phyloP scores from a whole-genome alignment of 2,888 invertebrate genomes.

The Onthophagus sagittarius region DNA sequence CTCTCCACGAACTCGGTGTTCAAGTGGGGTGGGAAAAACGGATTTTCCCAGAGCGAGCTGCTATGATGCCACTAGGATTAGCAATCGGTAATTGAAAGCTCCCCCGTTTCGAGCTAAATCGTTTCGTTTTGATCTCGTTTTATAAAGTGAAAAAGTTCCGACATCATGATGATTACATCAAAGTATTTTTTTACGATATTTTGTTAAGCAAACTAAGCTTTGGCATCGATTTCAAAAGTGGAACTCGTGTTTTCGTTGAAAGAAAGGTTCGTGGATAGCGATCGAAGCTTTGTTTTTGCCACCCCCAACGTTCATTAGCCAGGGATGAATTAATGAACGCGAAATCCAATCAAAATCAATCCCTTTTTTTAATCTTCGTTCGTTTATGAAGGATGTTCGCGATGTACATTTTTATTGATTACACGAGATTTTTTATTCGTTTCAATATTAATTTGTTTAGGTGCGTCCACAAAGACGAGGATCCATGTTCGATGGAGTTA shows the following conservation, averaged over 20 bases:
- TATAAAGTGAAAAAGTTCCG: not conserved
- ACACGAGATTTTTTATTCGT: not conserved
- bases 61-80: not conserved
- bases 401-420: not conserved
- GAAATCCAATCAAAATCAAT: not conserved
- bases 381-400: not conserved
- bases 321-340: not conserved
- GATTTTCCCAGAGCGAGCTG: not conserved
- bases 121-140: not conserved
- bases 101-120: not conserved
- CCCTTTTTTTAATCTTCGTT: not conserved
- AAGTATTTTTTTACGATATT: no score
- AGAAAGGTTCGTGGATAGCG: not conserved
- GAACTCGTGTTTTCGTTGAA: not conserved
- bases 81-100: not conserved
- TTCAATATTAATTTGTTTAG: conserved; percentile 42
- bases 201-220: no score
- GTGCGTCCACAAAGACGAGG: conserved; percentile 57
- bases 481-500: conserved; percentile 60
- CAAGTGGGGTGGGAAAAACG: not conserved
- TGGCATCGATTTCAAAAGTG: no score
- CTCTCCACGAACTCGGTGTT: not conserved
- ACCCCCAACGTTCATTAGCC: not conserved
- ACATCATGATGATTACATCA: not conserved
- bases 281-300: not conserved